Evolutionary conservation across 2,797 vertebrate genomes (phyloP), one percentile per base, ranked within the genome.

Genomic region (Pteronotus mesoamericanus): DNA sequence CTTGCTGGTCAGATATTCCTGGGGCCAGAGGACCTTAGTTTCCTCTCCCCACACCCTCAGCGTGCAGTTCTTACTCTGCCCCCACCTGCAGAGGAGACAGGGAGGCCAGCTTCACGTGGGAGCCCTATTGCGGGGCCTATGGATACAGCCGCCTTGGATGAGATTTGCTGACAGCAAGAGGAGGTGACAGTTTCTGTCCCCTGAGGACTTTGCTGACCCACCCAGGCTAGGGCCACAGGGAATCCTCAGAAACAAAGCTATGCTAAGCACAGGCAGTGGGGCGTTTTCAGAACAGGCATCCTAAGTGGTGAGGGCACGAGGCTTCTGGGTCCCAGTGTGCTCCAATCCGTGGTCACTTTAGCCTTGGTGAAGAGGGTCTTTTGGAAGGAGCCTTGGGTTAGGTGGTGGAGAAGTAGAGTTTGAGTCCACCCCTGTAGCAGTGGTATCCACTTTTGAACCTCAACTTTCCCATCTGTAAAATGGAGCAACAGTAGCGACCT

Each of bases 401-500:
- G 8, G 37, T 90, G 42, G 18, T 4, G 1, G 24, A 32, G 14
- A 68, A 77, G 10, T 74, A 21, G 42, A 68, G 42, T 44, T 64
- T 16, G 61, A 77, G 3, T 57, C 7, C 29, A 14, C 10, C 71
- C 6, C 16, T 55, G 75, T 51, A 24, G 32, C 11, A 24, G 18
- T 86, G 26, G 80, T 18, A 59, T 18, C 9, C 14, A 34, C 82
- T 80, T 90, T 74, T n/a, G n/a, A 74, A 64, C n/a, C 82, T 91
- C 57, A 61, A 6, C 61, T 64, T 71, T 92, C 48, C 66, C 77
- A 5, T 64, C 59, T 64, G 29, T 32, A 26, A 64, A 61, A 16
- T 64, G 59, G 59, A 64, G 29, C 14, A 83, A 69, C 12, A 46
- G 18, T 61, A 53, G 51, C 46, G 86, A 75, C 5, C 22, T 93